Evolutionary conservation across 2,888 invertebrate species (phyloP), one percentile per base, ranked within the genome.

Genomic region (Panorpa germanica): DNA sequence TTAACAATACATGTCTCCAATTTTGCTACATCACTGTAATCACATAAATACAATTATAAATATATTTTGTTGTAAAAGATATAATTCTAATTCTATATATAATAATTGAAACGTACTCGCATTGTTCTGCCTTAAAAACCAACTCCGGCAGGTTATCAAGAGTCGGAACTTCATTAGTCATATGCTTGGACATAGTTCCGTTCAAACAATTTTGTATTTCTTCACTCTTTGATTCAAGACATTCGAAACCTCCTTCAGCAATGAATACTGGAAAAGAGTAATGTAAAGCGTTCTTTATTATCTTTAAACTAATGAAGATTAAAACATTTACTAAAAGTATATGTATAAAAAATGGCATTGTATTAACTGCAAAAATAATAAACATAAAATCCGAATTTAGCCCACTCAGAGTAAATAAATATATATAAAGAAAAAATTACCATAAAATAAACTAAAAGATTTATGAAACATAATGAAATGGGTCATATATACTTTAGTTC

Each of bases 241-340:
- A 83, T 44, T 80, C 74, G 6, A 72, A 69, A 0, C 82, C 82
- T n/a, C 72, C 70, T 45, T 81, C 78, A 2, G 81, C 71, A 33
- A 82, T 74, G 46, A 83, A 83, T 41, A 82, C 76, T 67, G 47
- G 8, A 61, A 59, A 34, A 37, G 38, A 33, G 30, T 27, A 37
- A 34, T 27, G 11, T 7, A 11, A 9, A 27, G 23, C n/a, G 26
- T 26, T 13, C 1, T 29, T 28, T 20, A 8, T 15, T 9, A 20
- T 12, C 12, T 19, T 27, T 17, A 21, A 11, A 21, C 5, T 8
- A 32, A 11, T 3, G n/a, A 9, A 25, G n/a, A 10, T 25, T 25
- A 10, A 9, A 7, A 9, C n/a, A 7, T 12, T 25, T 25, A 10
- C 7, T 10, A 13, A 16, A 10, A 17, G 17, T 9, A 9, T 8